Percentiles rank a stretch among this genome's conserved stretches.
Conservation (phyloP, 2,797 vertebrate species). For the Gouania willdenowi region DNA sequence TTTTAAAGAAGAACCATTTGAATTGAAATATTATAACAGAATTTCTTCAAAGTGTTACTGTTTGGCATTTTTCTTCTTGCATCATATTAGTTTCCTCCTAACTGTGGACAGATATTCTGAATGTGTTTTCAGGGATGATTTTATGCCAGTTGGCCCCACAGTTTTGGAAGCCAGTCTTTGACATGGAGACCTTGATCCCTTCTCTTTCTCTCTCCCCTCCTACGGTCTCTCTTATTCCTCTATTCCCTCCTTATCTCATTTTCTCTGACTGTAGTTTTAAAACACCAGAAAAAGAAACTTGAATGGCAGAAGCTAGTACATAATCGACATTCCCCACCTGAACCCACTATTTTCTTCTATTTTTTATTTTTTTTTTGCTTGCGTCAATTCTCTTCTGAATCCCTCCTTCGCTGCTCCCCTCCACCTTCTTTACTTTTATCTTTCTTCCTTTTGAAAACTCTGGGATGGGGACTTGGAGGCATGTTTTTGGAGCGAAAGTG, state of each 20-base stretch:
- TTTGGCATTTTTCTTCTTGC: no score
- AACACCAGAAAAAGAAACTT: conserved; percentile 30
- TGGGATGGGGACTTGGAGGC: conserved; percentile 66
- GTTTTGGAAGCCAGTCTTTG: conserved; percentile 2
- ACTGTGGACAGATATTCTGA: neutral
- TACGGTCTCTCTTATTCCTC: conserved; percentile 30
- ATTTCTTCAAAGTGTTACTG: no score
- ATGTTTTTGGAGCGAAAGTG: conserved; percentile 67
- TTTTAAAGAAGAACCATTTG: no score
- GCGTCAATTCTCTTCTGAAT: conserved; percentile 59
- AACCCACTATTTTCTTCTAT: conserved; percentile 31
- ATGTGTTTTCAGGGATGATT: neutral
- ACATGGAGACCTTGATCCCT: conserved; percentile 4
- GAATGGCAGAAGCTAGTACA: conserved; percentile 47
- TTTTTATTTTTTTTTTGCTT: conserved; percentile 59
- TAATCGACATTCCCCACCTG: conserved; percentile 23
- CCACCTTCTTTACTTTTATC: conserved; percentile 71
- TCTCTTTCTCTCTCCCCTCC: neutral
- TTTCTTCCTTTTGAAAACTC: conserved; percentile 70
- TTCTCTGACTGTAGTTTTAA: conserved; percentile 46
- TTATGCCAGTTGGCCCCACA: conserved; percentile 3
- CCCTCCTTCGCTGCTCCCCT: conserved; percentile 20
- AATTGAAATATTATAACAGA: no score
- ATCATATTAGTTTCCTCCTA: no score
- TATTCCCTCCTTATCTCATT: conserved; percentile 42